Percentiles rank a stretch among this genome's conserved stretches.
Conservation (phyloP, 2,888 invertebrate species). For the Galerucella pusilla region DNA sequence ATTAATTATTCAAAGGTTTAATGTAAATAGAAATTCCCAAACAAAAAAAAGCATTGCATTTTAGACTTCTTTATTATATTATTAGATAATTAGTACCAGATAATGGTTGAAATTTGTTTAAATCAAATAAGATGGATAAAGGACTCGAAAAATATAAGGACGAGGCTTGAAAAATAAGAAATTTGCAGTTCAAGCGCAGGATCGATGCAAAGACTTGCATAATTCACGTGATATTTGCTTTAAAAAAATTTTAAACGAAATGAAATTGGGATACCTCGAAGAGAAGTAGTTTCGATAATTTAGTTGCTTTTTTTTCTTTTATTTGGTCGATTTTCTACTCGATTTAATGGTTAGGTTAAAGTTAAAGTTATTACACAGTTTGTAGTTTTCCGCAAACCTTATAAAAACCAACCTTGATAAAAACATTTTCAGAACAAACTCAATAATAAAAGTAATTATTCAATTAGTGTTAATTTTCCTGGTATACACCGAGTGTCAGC, state of each 20-base stretch:
- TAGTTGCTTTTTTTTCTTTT: background rate
- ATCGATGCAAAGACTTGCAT: conserved; percentile 13
- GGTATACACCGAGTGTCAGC: conserved; percentile 17
- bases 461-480: conserved; percentile 33
- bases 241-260: background rate
- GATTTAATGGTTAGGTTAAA: background rate
- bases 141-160: background rate
- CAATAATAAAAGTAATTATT: conserved; percentile 24
- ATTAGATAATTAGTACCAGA: conserved; percentile 4
- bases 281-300: conserved; percentile 11
- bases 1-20: background rate
- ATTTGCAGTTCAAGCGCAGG: conserved; percentile 13
- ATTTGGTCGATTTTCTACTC: background rate
- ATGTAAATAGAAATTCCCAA: too few relatives aligned
- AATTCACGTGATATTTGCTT: conserved; percentile 15
- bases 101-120: conserved; percentile 5
- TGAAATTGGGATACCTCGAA: conserved; percentile 8
- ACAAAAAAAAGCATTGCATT: too few relatives aligned
- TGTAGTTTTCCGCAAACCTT: background rate
- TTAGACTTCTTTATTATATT: background rate
- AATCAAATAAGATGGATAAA: background rate
- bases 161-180: conserved; percentile 18
- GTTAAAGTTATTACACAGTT: background rate
- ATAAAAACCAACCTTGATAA: background rate
- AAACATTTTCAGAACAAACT: conserved; percentile 10